phyloP scores from a whole-genome alignment of 1,140 invertebrate species.

The Acyrthosiphon pisum region DNA sequence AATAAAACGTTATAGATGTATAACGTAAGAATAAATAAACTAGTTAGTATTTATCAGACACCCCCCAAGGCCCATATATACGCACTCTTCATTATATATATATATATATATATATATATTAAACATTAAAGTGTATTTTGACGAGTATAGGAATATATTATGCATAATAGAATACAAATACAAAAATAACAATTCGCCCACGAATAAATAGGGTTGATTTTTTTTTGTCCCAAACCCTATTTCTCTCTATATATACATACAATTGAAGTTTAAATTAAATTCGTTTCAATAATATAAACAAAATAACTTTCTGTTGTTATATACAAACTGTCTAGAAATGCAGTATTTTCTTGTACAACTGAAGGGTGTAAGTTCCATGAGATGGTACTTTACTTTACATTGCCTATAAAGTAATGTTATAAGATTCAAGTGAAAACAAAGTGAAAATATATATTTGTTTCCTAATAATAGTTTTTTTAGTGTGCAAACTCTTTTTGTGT shows the following conservation, averaged over 20 bases:
- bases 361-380: not conserved
- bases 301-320: not conserved
- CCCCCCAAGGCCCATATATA: not conserved
- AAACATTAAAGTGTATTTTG: not conserved
- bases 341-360: not conserved
- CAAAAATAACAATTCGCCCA: constrained; percentile 6
- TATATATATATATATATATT: constrained; percentile 10
- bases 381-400: not conserved
- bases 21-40: not conserved
- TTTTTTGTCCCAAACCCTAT: not conserved
- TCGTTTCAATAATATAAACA: constrained; percentile 24
- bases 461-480: not conserved
- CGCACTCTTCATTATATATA: not conserved
- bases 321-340: not conserved
- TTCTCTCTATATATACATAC: not conserved
- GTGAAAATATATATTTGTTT: not conserved
- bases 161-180: not conserved
- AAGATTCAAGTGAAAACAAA: not conserved
- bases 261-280: constrained; percentile 32
- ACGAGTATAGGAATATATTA: not conserved
- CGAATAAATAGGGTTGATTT: not conserved
- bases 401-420: not conserved
- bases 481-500: not conserved
- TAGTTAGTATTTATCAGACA: not conserved
- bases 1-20: not conserved